Base-by-base conservation (phyloP, 2,888 invertebrate genomes). In the Acleris cristana region DNA sequence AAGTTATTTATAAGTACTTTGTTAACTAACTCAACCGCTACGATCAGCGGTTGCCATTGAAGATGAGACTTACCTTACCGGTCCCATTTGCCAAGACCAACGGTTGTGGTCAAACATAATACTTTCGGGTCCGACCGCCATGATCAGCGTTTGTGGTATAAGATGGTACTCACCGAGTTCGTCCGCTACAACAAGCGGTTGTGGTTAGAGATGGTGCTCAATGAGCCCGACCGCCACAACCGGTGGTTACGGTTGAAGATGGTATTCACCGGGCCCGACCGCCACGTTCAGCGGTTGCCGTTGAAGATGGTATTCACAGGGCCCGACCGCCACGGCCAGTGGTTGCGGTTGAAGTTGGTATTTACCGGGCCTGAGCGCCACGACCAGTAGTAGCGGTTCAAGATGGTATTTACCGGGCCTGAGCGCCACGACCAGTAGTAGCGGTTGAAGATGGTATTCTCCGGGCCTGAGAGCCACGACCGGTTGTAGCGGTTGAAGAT, bases 181-280 rank as follows among this genome's bases (percentile, higher is more conserved):
- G 23, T 23, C 23, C 23, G 23, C 4, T 23, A 23, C 4, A 23
- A 4, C 23, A 23, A 23, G 23, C 23, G 23, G 23, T 23, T 23
- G 23, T 3, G 23, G 23, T 23, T 23, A 23, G 4, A 23, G 23
- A 23, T 23, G 23, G 1, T 45, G 23, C 23, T 23, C 23, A 23
- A 23, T 45, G 45, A 45, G 44, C 87, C 87, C 8, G 85, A 80
- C 48, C 87, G 79, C 84, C 87, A 88, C 56, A 93, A 84, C 81
- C 94, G 93, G 21, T 96, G 90, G 74, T 97, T 96, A 48, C 89
- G 80, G 86, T 97, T 97, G 85, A 97, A 98, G n/a, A 95, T 94
- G 0, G 16, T 75, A 83, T 87, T 86, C 64, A 90, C 92, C 72
- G 83, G 78, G 40, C 87, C 87, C 7, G 85, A 80, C 48, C 87